Evolutionary conservation across 2,113 vertebrate genomes (phyloP), one percentile per base, ranked within the genome.

Genomic region (Redunca redunca): DNA sequence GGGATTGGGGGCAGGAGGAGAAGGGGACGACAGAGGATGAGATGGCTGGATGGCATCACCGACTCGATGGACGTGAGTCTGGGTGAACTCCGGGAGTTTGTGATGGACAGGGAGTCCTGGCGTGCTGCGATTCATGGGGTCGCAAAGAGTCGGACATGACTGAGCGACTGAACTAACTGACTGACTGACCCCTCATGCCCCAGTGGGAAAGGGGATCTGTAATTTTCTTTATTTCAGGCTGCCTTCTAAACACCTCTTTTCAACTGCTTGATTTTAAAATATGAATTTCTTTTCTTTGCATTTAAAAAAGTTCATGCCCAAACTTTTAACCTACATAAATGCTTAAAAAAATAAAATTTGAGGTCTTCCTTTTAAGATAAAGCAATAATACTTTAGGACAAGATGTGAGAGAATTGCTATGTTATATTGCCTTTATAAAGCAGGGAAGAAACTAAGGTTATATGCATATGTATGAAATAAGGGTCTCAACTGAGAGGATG

Each of bases 261-360:
- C 21, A 83, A 67, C 19, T 55, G 60, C 17, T 83, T 53, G 26
- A 19, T 92, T 67, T 92, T 53, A 23, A 92, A 83, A 67, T 92
- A 40, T 67, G n/a, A 53, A 8, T 36, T 60, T 43, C 7, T 21
- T 83, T 83, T n/a, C 26, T 92, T 92, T 46, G 36, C 28, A 33
- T 71, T 55, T 67, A 58, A 26, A 64, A 71, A 77, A 21, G 6
- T 16, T 74, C 23, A 48, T 6, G 62, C n/a, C 21, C 57, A 64
- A 55, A 81, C 33, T 33, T 94, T 64, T 53, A 77, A 62, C 43
- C 55, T 58, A 40, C 55, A 23, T 17, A 43, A 48, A 80, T 80
- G 77, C 15, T 80, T 48, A 19, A 5, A 80, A 46, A 48, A 48
- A 48, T 30, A 80, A 48, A 80, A 48, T 11, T 48, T 80, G 46